Base-by-base conservation (phyloP, 1,140 invertebrate genomes). In the Philotrypesis tridentata region DNA sequence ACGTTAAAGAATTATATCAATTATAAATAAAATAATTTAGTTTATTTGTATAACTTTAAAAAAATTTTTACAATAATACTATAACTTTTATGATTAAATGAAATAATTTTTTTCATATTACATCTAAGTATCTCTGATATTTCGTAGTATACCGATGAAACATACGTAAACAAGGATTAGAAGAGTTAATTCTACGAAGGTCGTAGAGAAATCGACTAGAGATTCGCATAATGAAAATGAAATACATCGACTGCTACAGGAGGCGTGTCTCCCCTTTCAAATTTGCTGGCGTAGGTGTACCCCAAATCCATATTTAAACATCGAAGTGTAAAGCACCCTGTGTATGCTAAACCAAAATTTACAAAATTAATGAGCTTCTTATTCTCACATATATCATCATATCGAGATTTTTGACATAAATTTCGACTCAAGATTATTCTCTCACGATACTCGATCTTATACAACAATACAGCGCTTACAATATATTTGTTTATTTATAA, bases 271-370 rank as follows among this genome's bases (percentile, higher is more conserved):
- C 61, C n/a, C 61, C 27, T 61, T 40, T 61, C 31, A 21, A 55
- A 77, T 78, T 63, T 21, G 9, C 40, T 40, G 37, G 27, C 77
- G 85, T 84, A 80, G 85, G 85, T 43, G 82, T 85, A 82, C 9
- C 84, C 85, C 80, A 74, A 82, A 86, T 86, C 80, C 84, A 84
- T 29, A 65, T 21, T 25, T 27, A 65, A 9, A 29, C 8, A 65
- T 65, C 27, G 12, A 3, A 65, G 23, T 65, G 27, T 27, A n/a
- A 55, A 21, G n/a, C 48, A 11, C 61, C 23, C 12, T n/a, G 61
- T 65, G n/a, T n/a, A n/a, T n/a, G n/a, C n/a, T n/a, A n/a, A n/a
- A n/a, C 21, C 25, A 29, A 29, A 29, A 65, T 65, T 65, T 65
- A 25, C 61, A 25, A 65, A 65, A 65, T 8, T 65, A 55, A 27